These are phyloP conservation scores for Casuarius casuarius DNA, from an alignment of 2,113 vertebrate species.

Conservation along the genomic window DNA sequence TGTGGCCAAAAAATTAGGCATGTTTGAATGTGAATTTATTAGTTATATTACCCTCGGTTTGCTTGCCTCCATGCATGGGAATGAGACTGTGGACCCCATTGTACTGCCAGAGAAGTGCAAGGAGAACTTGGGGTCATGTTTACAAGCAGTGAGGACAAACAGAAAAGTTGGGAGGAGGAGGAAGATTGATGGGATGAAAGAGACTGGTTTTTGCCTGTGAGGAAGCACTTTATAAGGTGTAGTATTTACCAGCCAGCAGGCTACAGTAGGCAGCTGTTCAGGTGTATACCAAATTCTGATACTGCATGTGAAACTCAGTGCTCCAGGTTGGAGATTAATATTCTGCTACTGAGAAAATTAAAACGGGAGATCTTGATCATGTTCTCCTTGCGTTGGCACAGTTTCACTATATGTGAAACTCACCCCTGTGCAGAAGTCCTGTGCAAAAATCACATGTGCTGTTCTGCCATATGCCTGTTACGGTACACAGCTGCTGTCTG, in stretches of 20 bases:
- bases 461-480: not conserved
- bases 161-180: not conserved
- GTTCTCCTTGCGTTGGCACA: not conserved
- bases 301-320: not conserved
- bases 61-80: accelerated
- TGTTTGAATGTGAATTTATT: not conserved
- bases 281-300: not conserved
- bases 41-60: not conserved
- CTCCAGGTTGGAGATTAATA: not conserved
- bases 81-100: not conserved
- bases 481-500: not conserved
- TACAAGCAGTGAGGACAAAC: not conserved
- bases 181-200: not conserved
- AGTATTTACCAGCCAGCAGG: not conserved
- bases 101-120: not conserved
- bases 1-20: not conserved
- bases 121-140: not conserved
- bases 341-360: not conserved
- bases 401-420: not conserved
- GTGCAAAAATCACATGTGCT: not conserved
- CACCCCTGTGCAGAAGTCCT: not conserved
- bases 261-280: not conserved
- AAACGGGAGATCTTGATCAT: accelerated
- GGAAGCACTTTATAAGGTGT: not conserved
- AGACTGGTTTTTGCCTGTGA: not conserved